Evolutionary conservation across 2,888 invertebrate species (phyloP), one percentile per base, ranked within the genome.

Genomic region (Adineta ricciae): DNA sequence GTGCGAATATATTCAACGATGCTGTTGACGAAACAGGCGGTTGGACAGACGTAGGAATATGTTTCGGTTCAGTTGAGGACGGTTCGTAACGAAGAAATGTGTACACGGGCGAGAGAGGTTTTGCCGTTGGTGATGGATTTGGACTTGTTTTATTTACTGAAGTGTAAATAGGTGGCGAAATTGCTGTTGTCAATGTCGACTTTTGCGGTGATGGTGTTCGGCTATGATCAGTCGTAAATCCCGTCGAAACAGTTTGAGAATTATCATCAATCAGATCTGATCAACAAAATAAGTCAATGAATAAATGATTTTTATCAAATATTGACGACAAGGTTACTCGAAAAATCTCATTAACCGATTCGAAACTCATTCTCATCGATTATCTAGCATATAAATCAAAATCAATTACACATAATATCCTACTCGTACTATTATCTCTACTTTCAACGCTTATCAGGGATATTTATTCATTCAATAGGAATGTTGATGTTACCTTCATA

Each of bases 191-290:
- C 19, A n/a, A 41, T 24, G n/a, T 41, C n/a, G 14, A 1, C 41
- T 78, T 78, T 41, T 41, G 78, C 24, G 78, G 78, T n/a, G 41
- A 41, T 78, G 78, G 78, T 4, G 78, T 78, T 41, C 78, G 78
- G 41, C 78, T 78, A 78, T 78, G 41, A 78, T 78, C 64, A 64
- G 32, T 36, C 5, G 64, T 32, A 64, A 32, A 32, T 78, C 41
- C 41, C 21, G 24, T 3, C 24, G n/a, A 41, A 24, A 78, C 41
- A 11, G 38, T 78, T 78, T 78, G 78, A 78, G 78, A 41, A 41
- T 78, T 41, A 41, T 78, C 78, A 78, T 78, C 78, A 4, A 24
- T 24, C 16, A 41, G 3, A 41, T 78, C 78, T 78, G 2, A 41
- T n/a, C 4, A 64, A 32, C 19, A 24, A 27, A 73, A 73, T 7